phyloP scores from a whole-genome alignment of 2,797 vertebrate genomes.

The Crocidura indochinensis region DNA sequence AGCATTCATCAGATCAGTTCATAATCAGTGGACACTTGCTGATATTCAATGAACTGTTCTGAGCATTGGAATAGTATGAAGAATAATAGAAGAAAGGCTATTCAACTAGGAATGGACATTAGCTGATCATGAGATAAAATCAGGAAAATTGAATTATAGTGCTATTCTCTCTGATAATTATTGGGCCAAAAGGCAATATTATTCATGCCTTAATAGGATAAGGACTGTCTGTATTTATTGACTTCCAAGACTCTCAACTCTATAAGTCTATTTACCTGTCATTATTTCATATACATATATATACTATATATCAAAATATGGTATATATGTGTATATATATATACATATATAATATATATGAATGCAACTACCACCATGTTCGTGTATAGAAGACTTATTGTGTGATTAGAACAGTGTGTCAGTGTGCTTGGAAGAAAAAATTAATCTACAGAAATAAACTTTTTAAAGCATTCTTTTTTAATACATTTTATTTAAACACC shows the following conservation, averaged over 20 bases:
- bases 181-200: slow-evolving; percentile 10
- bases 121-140: background rate
- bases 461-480: too few relatives aligned
- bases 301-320: too few relatives aligned
- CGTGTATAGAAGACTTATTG: rapidly evolving
- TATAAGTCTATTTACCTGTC: background rate
- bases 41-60: background rate
- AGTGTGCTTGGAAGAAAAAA: background rate
- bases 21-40: background rate
- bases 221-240: slow-evolving; percentile 1
- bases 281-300: background rate
- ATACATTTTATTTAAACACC: too few relatives aligned
- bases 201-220: background rate
- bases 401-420: background rate
- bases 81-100: slow-evolving; percentile 18
- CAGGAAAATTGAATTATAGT: background rate
- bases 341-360: background rate
- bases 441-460: background rate
- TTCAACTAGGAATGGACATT: background rate
- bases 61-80: background rate
- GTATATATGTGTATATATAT: too few relatives aligned
- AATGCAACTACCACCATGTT: background rate
- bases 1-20: background rate
- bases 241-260: background rate
- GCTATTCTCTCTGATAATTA: slow-evolving; percentile 19